Evolutionary conservation across 2,888 invertebrate genomes (phyloP).

Genomic region (Mamestra brassicae): DNA sequence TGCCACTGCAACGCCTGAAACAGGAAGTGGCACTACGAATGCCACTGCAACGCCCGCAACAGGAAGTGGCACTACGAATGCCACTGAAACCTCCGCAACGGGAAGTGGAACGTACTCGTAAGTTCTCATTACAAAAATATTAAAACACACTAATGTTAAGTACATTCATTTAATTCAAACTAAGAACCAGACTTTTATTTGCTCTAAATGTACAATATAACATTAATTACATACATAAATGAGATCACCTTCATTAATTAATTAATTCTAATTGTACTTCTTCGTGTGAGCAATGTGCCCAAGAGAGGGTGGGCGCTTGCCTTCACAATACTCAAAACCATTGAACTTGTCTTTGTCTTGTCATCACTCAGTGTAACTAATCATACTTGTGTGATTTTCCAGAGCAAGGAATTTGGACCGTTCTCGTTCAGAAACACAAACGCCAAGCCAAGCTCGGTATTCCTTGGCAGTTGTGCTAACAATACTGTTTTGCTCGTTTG

Average conservation of each 20-base stretch:
- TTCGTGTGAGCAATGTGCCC: background rate
- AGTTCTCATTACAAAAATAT: background rate
- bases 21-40: fast-evolving
- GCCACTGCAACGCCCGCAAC: background rate
- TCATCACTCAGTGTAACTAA: background rate
- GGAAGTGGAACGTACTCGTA: background rate
- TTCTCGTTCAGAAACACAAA: fast-evolving
- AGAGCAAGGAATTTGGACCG: background rate
- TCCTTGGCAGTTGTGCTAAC: slow-evolving; percentile 17
- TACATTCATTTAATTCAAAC: background rate
- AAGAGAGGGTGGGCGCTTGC: background rate
- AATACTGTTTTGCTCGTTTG: slow-evolving; percentile 46
- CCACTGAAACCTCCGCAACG: background rate
- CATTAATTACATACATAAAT: too few species aligned
- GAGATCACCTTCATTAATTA: too few species aligned
- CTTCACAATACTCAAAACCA: background rate
- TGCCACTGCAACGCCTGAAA: background rate
- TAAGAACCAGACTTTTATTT: background rate
- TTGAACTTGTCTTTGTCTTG: background rate
- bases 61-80: background rate
- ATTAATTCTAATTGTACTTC: background rate
- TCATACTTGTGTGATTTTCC: slow-evolving; percentile 22
- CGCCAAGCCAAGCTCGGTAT: background rate
- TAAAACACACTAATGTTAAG: background rate
- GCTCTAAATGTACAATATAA: too few species aligned